Evolutionary conservation across 2,888 invertebrate species (phyloP).

Genomic region (Linnaemya vulpina): DNA sequence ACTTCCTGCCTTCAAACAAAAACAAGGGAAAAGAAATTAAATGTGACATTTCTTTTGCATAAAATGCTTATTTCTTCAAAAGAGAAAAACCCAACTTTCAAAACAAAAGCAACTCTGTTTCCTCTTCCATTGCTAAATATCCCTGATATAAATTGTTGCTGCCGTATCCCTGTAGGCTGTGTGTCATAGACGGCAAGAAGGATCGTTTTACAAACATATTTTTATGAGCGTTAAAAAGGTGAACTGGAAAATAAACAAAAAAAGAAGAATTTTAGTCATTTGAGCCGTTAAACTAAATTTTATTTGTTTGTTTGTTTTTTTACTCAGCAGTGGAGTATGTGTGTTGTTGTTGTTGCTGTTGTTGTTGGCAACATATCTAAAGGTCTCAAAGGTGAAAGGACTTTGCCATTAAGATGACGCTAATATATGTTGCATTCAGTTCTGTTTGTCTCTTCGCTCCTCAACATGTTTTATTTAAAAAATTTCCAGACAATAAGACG

Average conservation of each 20-base stretch:
- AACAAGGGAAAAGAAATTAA: neutral
- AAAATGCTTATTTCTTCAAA: neutral
- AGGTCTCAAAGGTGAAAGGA: conserved; percentile 72
- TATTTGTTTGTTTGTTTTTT: conserved; percentile 1
- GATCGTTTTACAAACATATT: conserved; percentile 29
- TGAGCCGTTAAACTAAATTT: conserved; percentile 27
- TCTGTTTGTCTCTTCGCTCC: conserved; percentile 18
- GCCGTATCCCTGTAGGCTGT: neutral
- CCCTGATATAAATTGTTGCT: neutral
- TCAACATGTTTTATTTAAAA: conserved; percentile 51
- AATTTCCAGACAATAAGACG: conserved; percentile 68
- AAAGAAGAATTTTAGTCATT: conserved; percentile 22
- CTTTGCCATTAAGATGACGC: conserved; percentile 69
- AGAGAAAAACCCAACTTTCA: neutral
- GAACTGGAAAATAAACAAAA: neutral
- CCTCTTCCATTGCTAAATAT: conserved; percentile 7
- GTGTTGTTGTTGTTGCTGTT: conserved; percentile 11
- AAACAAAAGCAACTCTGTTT: neutral
- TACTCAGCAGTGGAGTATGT: neutral
- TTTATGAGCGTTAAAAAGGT: neutral
- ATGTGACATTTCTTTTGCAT: no score
- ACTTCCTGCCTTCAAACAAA: neutral
- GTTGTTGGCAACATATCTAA: conserved; percentile 49
- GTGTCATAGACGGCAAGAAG: neutral
- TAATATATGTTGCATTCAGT: conserved; percentile 53